Base-by-base conservation (phyloP, 2,113 vertebrate genomes). In the Cavia porcellus region DNA sequence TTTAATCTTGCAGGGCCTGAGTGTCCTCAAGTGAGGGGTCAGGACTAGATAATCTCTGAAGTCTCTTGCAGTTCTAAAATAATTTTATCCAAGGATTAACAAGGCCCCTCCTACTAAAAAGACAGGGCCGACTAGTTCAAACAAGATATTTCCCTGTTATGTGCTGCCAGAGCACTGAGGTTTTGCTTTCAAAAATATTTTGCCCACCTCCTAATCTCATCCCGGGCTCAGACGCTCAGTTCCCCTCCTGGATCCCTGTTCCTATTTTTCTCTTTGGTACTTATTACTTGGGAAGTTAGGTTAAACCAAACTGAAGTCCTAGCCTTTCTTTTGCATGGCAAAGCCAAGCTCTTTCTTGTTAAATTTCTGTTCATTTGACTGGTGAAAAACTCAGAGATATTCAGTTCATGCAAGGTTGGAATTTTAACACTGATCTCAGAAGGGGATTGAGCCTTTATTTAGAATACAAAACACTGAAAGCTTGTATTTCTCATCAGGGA, bases 31-130 rank as follows among this genome's bases (percentile, higher is more conserved):
- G 59, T 68, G 77, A 92, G 7, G 24, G 59, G 70, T 14, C 32
- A 84, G n/a, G 79, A 94, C 28, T 86, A 87, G 92, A 85, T 97
- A 89, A 96, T 97, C 95, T 94, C 52, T 61, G 96, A 88, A 94
- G 94, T 96, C 85, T 89, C 86, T 94, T 95, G 89, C 79, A 85
- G 94, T 94, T 89, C 70, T 90, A 96, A 96, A 95, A 96, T 96
- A 94, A 97, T 94, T 96, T 88, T 96, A 95, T 88, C 88, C 74
- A 47, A 50, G 91, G 94, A 96, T 96, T 96, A 96, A 61, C 59
- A 90, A 80, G 35, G 25, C 64, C 77, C 64, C 87, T 92, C 42
- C 94, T 86, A 12, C 35, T n/a, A 85, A 92, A 95, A 87, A 82
- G 45, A 80, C 85, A 89, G 72, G 24, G 35, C 45, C 47, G 82